These are phyloP conservation scores for Physella acuta DNA, from an alignment of 1,140 invertebrate genomes.

Conservation along the genomic window DNA sequence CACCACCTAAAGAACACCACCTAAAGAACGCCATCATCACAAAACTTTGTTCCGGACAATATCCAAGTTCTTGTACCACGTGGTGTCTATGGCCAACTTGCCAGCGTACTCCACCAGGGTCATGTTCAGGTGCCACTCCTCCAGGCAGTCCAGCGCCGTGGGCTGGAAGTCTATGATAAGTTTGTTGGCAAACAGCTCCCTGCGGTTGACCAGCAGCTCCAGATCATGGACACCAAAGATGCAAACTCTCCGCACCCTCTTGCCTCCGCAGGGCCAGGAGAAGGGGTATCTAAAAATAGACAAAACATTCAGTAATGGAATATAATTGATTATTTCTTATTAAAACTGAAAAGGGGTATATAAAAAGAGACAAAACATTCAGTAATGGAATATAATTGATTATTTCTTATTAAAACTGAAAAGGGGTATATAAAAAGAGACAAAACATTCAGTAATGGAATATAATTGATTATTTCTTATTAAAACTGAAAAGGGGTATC, in stretches of 20 bases:
- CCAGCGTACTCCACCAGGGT: slow-evolving; percentile 26
- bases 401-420: no score
- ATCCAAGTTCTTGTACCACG: slow-evolving; percentile 28
- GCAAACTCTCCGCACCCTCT: slow-evolving; percentile 44
- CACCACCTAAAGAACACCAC: neutral
- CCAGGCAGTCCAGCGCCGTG: slow-evolving; percentile 47
- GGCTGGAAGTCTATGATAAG: slow-evolving; percentile 48
- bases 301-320: no score
- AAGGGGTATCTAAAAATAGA: slow-evolving; percentile 25
- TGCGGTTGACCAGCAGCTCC: slow-evolving; percentile 28
- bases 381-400: no score
- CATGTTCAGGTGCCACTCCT: slow-evolving; percentile 49
- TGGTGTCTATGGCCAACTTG: slow-evolving; percentile 8
- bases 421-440: no score
- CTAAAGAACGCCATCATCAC: neutral
- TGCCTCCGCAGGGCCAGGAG: slow-evolving; percentile 39
- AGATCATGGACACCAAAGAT: slow-evolving; percentile 51
- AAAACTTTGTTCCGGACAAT: slow-evolving; percentile 29
- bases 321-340: no score
- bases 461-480: no score
- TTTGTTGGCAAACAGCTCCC: slow-evolving; percentile 53
- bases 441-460: no score
- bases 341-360: no score
- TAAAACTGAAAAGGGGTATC: no score
- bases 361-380: no score